Evolutionary conservation across 2,113 vertebrate species (phyloP), one percentile per base, ranked within the genome.

Genomic region (Loxodonta africana): DNA sequence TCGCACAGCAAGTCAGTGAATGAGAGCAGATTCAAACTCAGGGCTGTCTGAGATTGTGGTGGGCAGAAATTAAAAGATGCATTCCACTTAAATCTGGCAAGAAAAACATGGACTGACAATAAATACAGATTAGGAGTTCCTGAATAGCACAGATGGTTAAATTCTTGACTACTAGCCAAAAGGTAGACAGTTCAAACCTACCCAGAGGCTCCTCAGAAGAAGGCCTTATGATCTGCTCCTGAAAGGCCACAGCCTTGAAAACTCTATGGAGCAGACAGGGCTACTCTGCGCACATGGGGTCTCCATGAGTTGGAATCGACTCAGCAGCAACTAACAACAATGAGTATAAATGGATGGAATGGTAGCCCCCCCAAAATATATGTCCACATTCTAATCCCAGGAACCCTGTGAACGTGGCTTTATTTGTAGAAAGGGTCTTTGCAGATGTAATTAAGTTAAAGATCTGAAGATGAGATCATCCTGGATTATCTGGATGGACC

Each of bases 331-430:
- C 15, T 17, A 18, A 7, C 14, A 37, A 73, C 69, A 37, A 11
- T 15, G 10, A 53, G 41, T 20, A 2, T 1, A 17, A 26, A 26
- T 12, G 48, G 12, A 17, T 26, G n/a, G 44, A 53, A 15, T 17
- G 3, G 3, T 4, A 8, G 82, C 8, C 10, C 8, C 9, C 0
- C 48, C 48, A 7, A 7, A 65, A 17, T 12, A 28, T 10, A 25
- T 0, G n/a, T 9, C 1, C 51, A 8, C 44, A 21, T 26, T 23
- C 18, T 30, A 15, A 33, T 48, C 17, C 2, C 11, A 25, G 5
- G 21, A 69, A 60, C 26, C n/a, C 30, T 28, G 21, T 69, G 25
- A 65, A 10, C 1, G 17, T 33, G 82, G 33, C 41, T 10, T 41
- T 30, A 41, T 63, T 62, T 67, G 57, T 62, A n/a, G 21, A 80